Evolutionary conservation across 2,888 invertebrate species (phyloP), one percentile per base, ranked within the genome.

Genomic region (Ormyrus labotus): DNA sequence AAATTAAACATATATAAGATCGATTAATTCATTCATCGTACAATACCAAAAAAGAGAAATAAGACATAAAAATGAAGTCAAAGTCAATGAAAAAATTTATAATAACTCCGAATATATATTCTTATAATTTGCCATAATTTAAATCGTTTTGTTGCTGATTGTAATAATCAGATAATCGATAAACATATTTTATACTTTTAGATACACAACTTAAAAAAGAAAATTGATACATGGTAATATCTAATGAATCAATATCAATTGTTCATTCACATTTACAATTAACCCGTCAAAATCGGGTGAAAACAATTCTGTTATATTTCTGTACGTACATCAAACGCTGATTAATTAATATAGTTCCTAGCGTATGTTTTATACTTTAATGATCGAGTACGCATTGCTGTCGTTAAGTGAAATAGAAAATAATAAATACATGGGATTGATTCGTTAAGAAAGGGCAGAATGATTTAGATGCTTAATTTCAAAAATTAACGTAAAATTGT

Each of bases 331-430:
- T 9, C 51, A 50, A 19, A n/a, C 58, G 67, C 50, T 65, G 34
- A 77, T 81, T 81, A 47, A 63, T 34, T 34, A 72, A 64, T 72
- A 78, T 75, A 81, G 81, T 81, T 81, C 79, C 81, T 81, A 81
- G 79, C 19, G 48, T 76, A 76, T 74, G 76, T 79, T 79, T 76
- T 79, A 58, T 79, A 81, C 74, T 78, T 81, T 67, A n/a, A 71
- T 11, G 71, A 61, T 67, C 61, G 61, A 50, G 48, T 34, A 34
- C 34, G 34, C 34, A 34, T 34, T 34, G 34, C 34, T 34, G 34
- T 34, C 34, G 34, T 34, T 34, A 34, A 34, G 34, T 34, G 34
- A 34, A 1, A 34, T 34, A 34, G 34, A 34, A 34, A 34, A 34
- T 34, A 75, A 80, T 9, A 72, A 72, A 58, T 50, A 57, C 13